Evolutionary conservation across 30 jellyfish, hydroid and myxozoan genomes (phyloP).

Genomic region (Aurelia aurita): DNA sequence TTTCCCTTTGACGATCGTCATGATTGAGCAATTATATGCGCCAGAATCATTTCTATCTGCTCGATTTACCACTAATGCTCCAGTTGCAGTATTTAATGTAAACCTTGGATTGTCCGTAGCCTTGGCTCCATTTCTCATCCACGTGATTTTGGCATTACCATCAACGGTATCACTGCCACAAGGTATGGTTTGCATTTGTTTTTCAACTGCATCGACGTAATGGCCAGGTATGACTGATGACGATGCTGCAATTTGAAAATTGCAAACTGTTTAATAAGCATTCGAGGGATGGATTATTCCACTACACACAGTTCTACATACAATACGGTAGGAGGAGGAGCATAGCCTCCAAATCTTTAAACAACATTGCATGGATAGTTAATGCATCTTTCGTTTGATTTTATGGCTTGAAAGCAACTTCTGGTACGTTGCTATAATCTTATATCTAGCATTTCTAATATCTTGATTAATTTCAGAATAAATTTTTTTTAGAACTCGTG

Average conservation of each 20-base stretch:
- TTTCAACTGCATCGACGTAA: constrained; percentile 85
- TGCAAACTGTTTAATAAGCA: too few relatives aligned
- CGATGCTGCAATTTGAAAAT: constrained; percentile 62
- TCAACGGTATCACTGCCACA: constrained; percentile 77
- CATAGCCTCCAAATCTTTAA: too few relatives aligned
- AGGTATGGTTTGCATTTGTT: constrained; percentile 76
- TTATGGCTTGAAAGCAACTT: too few relatives aligned
- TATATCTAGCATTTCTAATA: too few relatives aligned
- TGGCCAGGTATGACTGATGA: constrained; percentile 93
- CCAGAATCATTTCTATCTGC: constrained; percentile 86
- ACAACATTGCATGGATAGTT: too few relatives aligned
- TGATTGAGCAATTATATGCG: constrained; percentile 82
- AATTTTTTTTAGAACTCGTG: too few relatives aligned
- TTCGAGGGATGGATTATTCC: too few relatives aligned
- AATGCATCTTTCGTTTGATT: too few relatives aligned
- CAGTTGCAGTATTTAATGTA: constrained; percentile 73
- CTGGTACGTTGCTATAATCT: too few relatives aligned
- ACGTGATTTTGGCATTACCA: constrained; percentile 64
- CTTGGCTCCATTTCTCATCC: constrained; percentile 90
- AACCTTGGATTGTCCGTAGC: constrained; percentile 79
- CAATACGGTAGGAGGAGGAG: too few relatives aligned
- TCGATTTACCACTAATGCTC: constrained; percentile 75
- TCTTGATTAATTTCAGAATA: too few relatives aligned
- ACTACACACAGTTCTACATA: too few relatives aligned
- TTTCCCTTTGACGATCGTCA: constrained; percentile 67